A percentile compares a stretch with the other conserved stretches of the same genome.
These are phyloP conservation scores for Sympetrum striolatum DNA, from an alignment of 2,888 invertebrate genomes.

Conservation along the genomic window DNA sequence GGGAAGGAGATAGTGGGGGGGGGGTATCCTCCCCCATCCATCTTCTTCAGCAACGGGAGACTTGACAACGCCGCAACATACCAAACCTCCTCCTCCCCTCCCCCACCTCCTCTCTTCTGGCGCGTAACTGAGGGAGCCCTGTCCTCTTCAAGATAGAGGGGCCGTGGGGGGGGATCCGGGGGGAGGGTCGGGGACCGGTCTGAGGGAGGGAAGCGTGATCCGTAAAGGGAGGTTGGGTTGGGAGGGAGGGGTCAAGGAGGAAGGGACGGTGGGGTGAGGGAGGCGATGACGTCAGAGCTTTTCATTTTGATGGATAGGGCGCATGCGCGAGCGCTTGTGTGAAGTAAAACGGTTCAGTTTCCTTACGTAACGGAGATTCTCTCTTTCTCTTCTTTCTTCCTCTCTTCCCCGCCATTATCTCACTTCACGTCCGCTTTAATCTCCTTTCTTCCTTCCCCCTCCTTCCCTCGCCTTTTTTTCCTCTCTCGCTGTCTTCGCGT, in stretches of 20 bases:
- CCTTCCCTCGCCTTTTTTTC: not conserved
- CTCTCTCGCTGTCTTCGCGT: not conserved
- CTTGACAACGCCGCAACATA: slow-evolving; percentile 36
- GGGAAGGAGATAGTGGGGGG: not conserved
- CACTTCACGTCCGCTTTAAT: not conserved
- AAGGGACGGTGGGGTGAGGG: slow-evolving; percentile 42
- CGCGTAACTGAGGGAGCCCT: slow-evolving; percentile 40
- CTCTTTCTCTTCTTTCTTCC: too few species aligned
- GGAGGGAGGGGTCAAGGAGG: slow-evolving; percentile 48
- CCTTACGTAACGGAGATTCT: not conserved
- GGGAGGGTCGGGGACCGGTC: slow-evolving; percentile 51
- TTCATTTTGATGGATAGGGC: slow-evolving; percentile 29
- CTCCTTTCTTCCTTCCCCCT: not conserved
- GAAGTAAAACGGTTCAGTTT: slow-evolving; percentile 23
- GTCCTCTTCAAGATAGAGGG: slow-evolving; percentile 26
- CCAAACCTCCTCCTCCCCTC: not conserved
- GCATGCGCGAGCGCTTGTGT: slow-evolving; percentile 7
- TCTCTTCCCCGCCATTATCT: not conserved
- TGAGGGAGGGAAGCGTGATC: slow-evolving; percentile 55
- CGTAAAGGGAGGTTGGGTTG: slow-evolving; percentile 35
- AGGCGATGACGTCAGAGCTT: slow-evolving; percentile 44
- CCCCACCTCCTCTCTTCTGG: slow-evolving; percentile 16
- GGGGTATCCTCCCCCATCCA: not conserved
- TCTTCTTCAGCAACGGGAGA: not conserved
- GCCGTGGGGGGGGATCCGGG: slow-evolving; percentile 32